phyloP scores from a whole-genome alignment of 2,888 invertebrate species.

The Sialis lutaria region DNA sequence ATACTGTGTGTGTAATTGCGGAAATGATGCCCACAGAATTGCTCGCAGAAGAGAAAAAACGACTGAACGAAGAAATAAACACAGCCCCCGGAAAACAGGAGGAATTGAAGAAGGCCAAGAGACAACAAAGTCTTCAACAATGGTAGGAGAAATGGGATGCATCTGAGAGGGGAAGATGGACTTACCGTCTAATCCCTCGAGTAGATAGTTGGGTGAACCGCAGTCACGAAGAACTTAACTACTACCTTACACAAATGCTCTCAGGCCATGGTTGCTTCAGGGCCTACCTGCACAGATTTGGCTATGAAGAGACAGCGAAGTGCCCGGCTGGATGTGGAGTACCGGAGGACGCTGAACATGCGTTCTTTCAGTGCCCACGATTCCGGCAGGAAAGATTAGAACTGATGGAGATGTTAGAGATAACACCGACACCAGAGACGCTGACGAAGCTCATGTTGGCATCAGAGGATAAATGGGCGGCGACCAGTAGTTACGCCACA shows the following conservation, averaged over 20 bases:
- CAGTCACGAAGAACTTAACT: background rate
- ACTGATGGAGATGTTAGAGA: background rate
- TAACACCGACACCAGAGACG: no score
- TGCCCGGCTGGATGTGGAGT: slow-evolving; percentile 6
- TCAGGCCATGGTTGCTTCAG: background rate
- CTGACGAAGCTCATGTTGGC: background rate
- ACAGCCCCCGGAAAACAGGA: no score
- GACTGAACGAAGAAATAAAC: no score
- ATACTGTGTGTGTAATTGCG: no score
- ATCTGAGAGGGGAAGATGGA: slow-evolving; percentile 9
- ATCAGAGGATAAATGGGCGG: background rate
- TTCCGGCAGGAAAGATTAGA: slow-evolving; percentile 5
- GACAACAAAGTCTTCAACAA: no score
- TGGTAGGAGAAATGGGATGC: slow-evolving; percentile 3
- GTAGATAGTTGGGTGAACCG: background rate
- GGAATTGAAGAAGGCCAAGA: no score
- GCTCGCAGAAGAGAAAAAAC: no score
- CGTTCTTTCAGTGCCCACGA: slow-evolving; percentile 9
- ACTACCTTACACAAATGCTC: no score
- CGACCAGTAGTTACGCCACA: background rate
- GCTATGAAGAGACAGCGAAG: slow-evolving; percentile 3
- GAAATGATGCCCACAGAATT: no score
- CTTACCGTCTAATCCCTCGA: slow-evolving; percentile 6
- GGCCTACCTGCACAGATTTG: background rate
- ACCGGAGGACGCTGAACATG: slow-evolving; percentile 9